Evolutionary conservation across 2,888 invertebrate species (phyloP), one percentile per base, ranked within the genome.

Genomic region (Sarcophaga carnaria): DNA sequence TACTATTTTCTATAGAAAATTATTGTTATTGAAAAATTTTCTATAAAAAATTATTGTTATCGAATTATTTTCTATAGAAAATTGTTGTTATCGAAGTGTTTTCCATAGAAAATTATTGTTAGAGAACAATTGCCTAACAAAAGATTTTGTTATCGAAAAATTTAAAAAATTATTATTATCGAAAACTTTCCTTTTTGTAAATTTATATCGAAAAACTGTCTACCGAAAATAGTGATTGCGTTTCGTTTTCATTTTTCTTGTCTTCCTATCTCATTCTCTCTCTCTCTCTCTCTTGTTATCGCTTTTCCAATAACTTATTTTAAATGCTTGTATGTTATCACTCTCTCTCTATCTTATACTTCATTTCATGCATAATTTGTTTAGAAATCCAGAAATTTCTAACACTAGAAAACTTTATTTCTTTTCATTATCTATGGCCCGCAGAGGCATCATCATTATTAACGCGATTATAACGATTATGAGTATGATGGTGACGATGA

Each of bases 331-430:
- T 17, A 2, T 54, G 14, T 54, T 54, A 12, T 54, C 54, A 54
- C 4, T 54, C 54, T 12, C 54, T 17, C 17, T 54, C 12, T 17
- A 14, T 3, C 17, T 54, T 17, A 17, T 54, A 14, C 14, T 4
- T 54, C 17, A 14, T 54, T 54, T 54, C 17, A 17, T 54, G 4
- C 2, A 4, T 54, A 4, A n/a, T 62, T 62, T 62, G 4, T 6
- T 17, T 62, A 20, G 22, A 10, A 62, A 54, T 70, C 74, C 37
- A 74, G 67, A 74, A 80, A 47, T 45, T 80, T 80, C 75, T 69
- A 81, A 67, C 47, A 27, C 45, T 8, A 49, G 20, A 59, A 64
- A 11, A 80, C 10, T 49, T 59, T 59, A 59, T 59, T 37, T 54
- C 12, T 54, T n/a, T 67, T 67, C 47, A 63, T 67, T 78, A 62